Evolutionary conservation across 2,113 vertebrate genomes (phyloP).

Genomic region (Acanthisitta chloris): DNA sequence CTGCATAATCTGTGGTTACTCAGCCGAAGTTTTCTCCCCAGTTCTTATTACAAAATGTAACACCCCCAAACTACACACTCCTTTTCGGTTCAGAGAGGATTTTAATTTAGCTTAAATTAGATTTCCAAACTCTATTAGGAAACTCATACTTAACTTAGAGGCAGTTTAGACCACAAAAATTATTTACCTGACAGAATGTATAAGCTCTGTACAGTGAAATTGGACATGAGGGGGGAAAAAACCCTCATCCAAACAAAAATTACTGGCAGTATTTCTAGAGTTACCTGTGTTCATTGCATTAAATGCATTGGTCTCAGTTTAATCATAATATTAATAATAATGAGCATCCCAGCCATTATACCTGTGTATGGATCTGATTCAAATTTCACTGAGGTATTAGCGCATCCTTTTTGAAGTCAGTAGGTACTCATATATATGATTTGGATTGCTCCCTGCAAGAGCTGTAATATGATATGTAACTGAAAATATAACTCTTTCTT

Average conservation of each 20-base stretch:
- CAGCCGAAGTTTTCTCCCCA: neutral
- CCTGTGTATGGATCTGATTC: neutral
- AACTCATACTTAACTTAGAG: neutral
- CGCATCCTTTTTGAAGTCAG: neutral
- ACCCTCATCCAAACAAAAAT: neutral
- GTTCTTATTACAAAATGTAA: neutral
- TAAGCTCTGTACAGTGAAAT: neutral
- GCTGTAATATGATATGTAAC: neutral
- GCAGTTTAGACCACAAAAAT: neutral
- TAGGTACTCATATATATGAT: neutral
- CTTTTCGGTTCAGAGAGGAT: neutral
- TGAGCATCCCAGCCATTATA: neutral
- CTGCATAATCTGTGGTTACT: neutral
- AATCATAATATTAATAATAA: neutral
- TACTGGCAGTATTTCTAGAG: neutral
- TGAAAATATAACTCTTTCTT: neutral
- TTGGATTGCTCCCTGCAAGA: neutral
- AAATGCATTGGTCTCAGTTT: neutral
- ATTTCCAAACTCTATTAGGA: neutral
- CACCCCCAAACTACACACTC: neutral
- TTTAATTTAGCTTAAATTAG: neutral
- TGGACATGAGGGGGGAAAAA: neutral
- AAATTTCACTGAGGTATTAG: neutral
- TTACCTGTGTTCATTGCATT: neutral
- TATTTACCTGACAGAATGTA: neutral